Evolutionary conservation across 2,797 vertebrate genomes (phyloP), one percentile per base, ranked within the genome.

Genomic region (Agapornis canus): DNA sequence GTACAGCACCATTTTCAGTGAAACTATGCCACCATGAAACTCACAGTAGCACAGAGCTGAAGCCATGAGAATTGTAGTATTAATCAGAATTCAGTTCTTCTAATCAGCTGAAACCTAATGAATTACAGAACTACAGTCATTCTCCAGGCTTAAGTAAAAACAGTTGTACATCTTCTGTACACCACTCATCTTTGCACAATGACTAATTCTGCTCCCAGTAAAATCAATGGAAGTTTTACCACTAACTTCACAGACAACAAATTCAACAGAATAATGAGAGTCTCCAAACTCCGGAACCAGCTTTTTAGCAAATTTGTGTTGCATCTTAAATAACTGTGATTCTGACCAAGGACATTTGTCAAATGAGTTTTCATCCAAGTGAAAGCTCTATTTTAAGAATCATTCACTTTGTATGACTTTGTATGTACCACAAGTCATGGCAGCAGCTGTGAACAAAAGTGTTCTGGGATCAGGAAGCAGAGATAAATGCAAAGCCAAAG

Each of bases 41-140:
- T 40, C 40, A 48, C 7, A 86, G 25, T 3, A 83, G 54, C 10
- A 22, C 42, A 66, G 31, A 88, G 19, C 27, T 61, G 56, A 86
- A 82, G 31, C 15, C 43, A 47, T n/a, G 20, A 86, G 27, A 18
- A 90, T 8, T 81, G 26, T 9, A 20, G 19, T 26, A 75, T 65
- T 83, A 81, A 79, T 73, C 54, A 88, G 90, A 94, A 91, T 69
- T 69, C 66, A 79, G 42, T 60, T 94, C 13, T 80, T 92, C 48
- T 56, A 78, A 83, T 76, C 32, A 86, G 39, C 48, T 80, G 82
- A 92, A 94, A 92, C 23, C 6, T 40, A 77, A 81, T 47, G 35
- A 80, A 87, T 65, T 87, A 57, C 71, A 75, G 52, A 91, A 71
- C 35, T 32, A 47, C 26, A 59, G 13, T n/a, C 9, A 26, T 76